Evolutionary conservation across 2,113 vertebrate genomes (phyloP).

Genomic region (Protomyctophum bolini): DNA sequence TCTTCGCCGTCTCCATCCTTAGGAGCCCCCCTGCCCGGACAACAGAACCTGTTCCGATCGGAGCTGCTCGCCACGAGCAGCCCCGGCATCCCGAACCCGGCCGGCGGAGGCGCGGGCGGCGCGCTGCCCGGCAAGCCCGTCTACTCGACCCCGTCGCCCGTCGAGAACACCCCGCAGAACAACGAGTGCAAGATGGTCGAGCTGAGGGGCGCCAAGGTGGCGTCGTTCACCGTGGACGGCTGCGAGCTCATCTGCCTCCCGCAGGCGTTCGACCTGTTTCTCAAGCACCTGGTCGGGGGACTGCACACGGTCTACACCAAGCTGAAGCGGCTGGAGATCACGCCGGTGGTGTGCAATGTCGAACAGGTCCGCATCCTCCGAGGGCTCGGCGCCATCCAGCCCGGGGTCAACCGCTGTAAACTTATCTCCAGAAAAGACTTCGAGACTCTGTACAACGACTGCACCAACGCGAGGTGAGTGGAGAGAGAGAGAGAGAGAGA

Average conservation of each 20-base stretch:
- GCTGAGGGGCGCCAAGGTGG: slow-evolving; percentile 95
- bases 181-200: slow-evolving; percentile 99
- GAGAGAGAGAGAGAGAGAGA: not conserved
- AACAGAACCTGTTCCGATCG: slow-evolving; percentile 88
- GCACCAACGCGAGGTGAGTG: slow-evolving; percentile 96
- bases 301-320: slow-evolving; percentile 99
- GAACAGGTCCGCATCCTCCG: slow-evolving; percentile 98
- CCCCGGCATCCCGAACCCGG: slow-evolving; percentile 79
- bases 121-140: slow-evolving; percentile 89
- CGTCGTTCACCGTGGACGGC: slow-evolving; percentile 97
- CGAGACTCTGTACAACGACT: slow-evolving; percentile 98
- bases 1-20: slow-evolving; percentile 90
- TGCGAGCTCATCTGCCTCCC: slow-evolving; percentile 98
- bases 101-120: slow-evolving; percentile 53
- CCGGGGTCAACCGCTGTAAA: slow-evolving; percentile 97
- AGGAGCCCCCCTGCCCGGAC: slow-evolving; percentile 73
- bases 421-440: slow-evolving; percentile 98
- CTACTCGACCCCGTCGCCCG: slow-evolving; percentile 97
- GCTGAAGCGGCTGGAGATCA: slow-evolving; percentile 98
- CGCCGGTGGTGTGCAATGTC: slow-evolving; percentile 98
- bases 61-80: slow-evolving; percentile 83
- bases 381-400: slow-evolving; percentile 96
- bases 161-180: slow-evolving; percentile 98
- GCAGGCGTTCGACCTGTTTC: slow-evolving; percentile 98
- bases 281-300: slow-evolving; percentile 98